Conservation (phyloP, 2,113 vertebrate genomes). For the Poicephalus meyeri region DNA sequence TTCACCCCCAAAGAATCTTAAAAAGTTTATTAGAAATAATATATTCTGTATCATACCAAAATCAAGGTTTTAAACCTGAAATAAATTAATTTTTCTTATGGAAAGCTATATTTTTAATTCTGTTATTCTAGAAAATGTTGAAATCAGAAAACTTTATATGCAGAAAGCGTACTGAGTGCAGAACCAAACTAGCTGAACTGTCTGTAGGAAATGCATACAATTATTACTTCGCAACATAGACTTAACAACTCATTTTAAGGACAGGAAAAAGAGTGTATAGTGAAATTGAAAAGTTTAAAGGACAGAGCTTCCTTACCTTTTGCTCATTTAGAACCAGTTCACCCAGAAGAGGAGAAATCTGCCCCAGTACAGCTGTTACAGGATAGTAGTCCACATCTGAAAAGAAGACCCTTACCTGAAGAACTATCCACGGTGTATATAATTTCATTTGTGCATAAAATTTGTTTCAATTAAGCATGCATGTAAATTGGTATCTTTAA, state of each 20-base stretch:
- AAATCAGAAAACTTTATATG: neutral
- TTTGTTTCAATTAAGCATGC: neutral
- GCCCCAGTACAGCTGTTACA: conserved; percentile 40
- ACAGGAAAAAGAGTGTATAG: neutral
- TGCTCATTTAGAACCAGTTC: conserved; percentile 59
- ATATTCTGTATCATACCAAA: neutral
- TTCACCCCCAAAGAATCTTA: neutral
- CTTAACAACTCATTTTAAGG: neutral
- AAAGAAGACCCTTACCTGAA: conserved; percentile 14
- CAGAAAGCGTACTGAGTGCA: neutral
- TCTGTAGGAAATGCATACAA: neutral
- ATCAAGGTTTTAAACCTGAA: neutral
- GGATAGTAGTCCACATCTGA: conserved; percentile 51
- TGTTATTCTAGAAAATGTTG: neutral
- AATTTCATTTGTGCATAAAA: neutral
- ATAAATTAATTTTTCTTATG: neutral
- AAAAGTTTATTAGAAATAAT: neutral
- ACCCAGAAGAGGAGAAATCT: conserved; percentile 52
- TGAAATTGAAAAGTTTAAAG: neutral
- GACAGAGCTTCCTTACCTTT: conserved; percentile 48
- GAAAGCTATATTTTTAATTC: neutral
- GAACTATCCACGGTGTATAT: neutral
- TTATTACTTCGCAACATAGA: neutral
- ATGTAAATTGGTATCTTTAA: neutral
- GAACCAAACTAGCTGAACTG: neutral